Conservation (phyloP, 2,888 invertebrate species). For the Drosophila rellima region DNA sequence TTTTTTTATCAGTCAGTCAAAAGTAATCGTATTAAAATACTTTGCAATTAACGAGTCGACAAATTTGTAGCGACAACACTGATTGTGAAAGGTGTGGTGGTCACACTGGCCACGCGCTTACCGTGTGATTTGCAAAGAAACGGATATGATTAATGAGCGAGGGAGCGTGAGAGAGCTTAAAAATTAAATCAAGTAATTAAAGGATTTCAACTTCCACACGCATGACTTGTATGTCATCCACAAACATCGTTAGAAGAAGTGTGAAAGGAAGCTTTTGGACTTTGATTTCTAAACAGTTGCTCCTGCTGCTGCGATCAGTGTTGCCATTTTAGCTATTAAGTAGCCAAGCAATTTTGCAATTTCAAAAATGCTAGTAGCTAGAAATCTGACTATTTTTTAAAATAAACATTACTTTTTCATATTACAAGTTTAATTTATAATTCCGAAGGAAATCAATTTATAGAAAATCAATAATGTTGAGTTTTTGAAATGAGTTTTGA, state of each 20-base stretch:
- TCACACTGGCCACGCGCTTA: constrained; percentile 40
- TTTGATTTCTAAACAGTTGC: constrained; percentile 10
- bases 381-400: too few relatives aligned
- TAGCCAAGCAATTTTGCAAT: too few relatives aligned
- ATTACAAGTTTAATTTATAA: too few relatives aligned
- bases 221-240: not conserved
- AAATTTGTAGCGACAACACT: constrained; percentile 18
- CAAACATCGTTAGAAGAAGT: not conserved
- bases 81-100: constrained; percentile 36
- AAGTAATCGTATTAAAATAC: constrained; percentile 41
- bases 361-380: too few relatives aligned
- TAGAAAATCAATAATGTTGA: too few relatives aligned
- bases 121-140: constrained; percentile 31
- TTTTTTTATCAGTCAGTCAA: constrained; percentile 32
- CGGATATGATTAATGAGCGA: constrained; percentile 10
- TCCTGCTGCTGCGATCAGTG: not conserved
- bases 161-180: not conserved
- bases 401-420: too few relatives aligned
- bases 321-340: not conserved
- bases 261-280: constrained; percentile 28
- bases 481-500: too few relatives aligned
- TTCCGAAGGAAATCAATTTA: too few relatives aligned
- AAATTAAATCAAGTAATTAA: constrained; percentile 1
- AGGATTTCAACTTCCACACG: not conserved
- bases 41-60: constrained; percentile 43